A percentile compares a stretch with the other conserved stretches of the same genome.
Conservation (phyloP, 2,888 invertebrate species). For the Thereva nobilitata region DNA sequence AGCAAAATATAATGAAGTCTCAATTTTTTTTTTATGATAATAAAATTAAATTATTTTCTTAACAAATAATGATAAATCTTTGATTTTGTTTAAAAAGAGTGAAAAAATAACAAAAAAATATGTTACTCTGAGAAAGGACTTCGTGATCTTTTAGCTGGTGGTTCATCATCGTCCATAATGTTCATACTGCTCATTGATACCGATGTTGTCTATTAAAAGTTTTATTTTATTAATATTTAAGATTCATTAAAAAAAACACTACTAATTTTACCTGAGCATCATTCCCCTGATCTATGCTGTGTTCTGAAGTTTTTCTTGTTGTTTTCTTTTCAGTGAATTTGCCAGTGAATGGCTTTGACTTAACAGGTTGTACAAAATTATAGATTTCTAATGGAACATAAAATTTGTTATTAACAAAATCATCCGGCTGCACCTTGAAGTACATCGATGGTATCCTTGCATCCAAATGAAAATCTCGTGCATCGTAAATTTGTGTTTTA, state of each 20-base stretch:
- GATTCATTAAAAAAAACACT: not conserved
- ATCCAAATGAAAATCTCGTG: constrained; percentile 86
- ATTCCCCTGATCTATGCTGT: constrained; percentile 38
- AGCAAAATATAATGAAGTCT: not conserved
- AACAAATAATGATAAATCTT: constrained; percentile 33
- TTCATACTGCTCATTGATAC: constrained; percentile 35
- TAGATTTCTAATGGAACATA: constrained; percentile 77
- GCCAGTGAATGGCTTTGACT: constrained; percentile 17
- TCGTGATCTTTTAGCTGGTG: constrained; percentile 38
- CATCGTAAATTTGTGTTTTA: constrained; percentile 83
- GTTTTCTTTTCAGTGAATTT: constrained; percentile 23
- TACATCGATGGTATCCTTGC: constrained; percentile 89
- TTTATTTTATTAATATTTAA: not conserved
- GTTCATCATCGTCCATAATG: constrained; percentile 32
- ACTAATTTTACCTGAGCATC: constrained; percentile 44
- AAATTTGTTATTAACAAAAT: constrained; percentile 73
- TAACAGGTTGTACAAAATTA: constrained; percentile 24
- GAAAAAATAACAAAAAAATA: constrained; percentile 7
- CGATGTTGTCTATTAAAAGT: constrained; percentile 31
- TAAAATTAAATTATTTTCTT: constrained; percentile 17
- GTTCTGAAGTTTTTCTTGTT: constrained; percentile 35
- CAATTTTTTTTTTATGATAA: not conserved
- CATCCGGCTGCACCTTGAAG: constrained; percentile 75
- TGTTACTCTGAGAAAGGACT: constrained; percentile 36
- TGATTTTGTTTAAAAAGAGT: constrained; percentile 7